Base-by-base conservation (phyloP, 2,797 vertebrate genomes). In the Sebastes kiyomatsui region DNA sequence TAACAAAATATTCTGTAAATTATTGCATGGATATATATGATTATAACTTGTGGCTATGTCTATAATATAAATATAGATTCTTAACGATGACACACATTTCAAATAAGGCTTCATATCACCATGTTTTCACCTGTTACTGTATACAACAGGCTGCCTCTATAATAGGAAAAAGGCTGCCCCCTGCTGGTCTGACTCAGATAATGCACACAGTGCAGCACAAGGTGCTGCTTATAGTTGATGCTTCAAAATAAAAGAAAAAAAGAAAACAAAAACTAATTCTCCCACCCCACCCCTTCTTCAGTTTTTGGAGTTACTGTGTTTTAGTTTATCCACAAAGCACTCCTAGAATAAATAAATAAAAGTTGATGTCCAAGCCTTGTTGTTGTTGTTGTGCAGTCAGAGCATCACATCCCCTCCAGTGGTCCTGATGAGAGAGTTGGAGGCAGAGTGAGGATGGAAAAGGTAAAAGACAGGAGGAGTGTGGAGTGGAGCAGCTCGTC, bases 391-490 rank as follows among this genome's bases (percentile, higher is more conserved):
- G 35, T 38, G 35, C 35, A n/a, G 4, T 75, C 81, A 71, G 75
- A 4, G 76, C 22, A 35, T 88, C 81, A 38, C 83, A 42, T 42
- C 14, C 38, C 38, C 14, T 38, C 35, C 82, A 5, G 88, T 87
- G 92, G 90, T 91, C 84, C 91, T 90, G 93, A 89, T 92, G 93
- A 52, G 92, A 89, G 92, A 93, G 75, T 83, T 86, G 84, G 12
- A 70, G 82, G 84, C 75, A 46, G 88, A 90, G 87, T 73, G 86
- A 68, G 64, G 80, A 87, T 76, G 79, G 87, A 90, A 92, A 90
- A 92, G 91, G 92, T 91, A 66, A 86, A 66, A 86, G 88, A 80
- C 18, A 83, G 93, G 88, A 87, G 90, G 93, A 82, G 87, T 77
- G 90, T 73, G 7, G 46, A 92, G 92, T 82, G 83, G 85, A 75